A percentile compares a stretch with the other conserved stretches of the same genome.
phyloP scores from a whole-genome alignment of 1,140 invertebrate species.

The Pentalonia nigronervosa region DNA sequence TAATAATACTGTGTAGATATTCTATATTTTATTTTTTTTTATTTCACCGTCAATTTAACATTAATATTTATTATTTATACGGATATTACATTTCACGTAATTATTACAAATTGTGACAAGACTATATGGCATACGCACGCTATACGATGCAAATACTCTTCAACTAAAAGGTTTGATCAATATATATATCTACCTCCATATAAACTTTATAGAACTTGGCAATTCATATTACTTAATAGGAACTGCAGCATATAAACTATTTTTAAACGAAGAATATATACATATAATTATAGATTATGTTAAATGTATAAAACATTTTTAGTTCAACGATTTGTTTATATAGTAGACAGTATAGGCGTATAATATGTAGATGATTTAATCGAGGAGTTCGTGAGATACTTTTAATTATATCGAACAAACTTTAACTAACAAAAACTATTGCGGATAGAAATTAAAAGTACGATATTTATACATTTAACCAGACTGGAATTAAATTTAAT shows the following conservation, averaged over 20 bases:
- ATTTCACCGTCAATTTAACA: background rate
- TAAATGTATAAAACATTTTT: background rate
- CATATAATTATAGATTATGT: background rate
- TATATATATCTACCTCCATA: background rate
- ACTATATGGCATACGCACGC: background rate
- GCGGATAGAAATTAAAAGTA: background rate
- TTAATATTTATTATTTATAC: background rate
- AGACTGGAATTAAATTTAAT: background rate
- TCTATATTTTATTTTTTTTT: background rate
- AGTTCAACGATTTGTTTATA: background rate
- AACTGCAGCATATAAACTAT: background rate
- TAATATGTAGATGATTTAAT: background rate
- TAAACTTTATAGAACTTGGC: background rate
- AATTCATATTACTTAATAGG: conserved; percentile 1
- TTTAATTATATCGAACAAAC: background rate
- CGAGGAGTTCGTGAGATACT: background rate
- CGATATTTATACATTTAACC: background rate
- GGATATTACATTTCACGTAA: background rate
- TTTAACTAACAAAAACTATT: background rate
- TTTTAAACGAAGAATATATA: background rate
- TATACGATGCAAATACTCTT: background rate
- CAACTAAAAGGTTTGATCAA: conserved; percentile 15
- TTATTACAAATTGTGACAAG: conserved; percentile 25
- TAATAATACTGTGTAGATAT: background rate
- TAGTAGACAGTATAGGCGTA: background rate